Evolutionary conservation across 1,140 invertebrate species (phyloP).

Genomic region (Lucilia sericata): DNA sequence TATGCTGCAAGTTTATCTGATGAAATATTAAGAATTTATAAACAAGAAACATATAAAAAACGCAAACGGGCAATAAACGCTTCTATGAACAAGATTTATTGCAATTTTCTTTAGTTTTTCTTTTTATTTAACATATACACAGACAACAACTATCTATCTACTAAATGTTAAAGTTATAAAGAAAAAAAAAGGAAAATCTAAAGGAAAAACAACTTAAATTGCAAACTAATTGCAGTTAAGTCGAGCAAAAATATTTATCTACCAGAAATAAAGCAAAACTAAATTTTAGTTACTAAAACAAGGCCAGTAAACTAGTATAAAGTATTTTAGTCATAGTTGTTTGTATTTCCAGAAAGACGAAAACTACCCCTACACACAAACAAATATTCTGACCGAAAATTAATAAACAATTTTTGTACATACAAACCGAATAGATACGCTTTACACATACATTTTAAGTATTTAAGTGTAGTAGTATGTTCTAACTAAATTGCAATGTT

Average conservation of each 20-base stretch:
- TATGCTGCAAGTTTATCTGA: not conserved
- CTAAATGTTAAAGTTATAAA: not conserved
- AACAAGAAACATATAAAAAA: not conserved
- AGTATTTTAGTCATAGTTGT: no score
- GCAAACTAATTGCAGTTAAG: conserved; percentile 67
- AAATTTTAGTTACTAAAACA: no score
- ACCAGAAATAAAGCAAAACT: not conserved
- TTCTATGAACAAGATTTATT: not conserved
- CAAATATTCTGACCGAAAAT: not conserved
- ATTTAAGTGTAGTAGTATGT: not conserved
- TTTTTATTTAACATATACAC: no score
- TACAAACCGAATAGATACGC: not conserved
- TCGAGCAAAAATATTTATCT: conserved; percentile 56
- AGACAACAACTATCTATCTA: no score
- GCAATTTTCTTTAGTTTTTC: not conserved
- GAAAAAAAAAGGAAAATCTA: not conserved
- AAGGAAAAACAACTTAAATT: conserved; percentile 58
- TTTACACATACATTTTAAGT: no score
- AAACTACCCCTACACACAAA: no score
- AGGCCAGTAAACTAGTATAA: not conserved
- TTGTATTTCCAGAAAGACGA: no score
- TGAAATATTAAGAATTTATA: not conserved
- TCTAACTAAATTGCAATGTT: not conserved
- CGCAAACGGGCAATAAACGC: not conserved
- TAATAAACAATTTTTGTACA: not conserved